Evolutionary conservation across 2,113 vertebrate genomes (phyloP), one percentile per base, ranked within the genome.

Genomic region (Pseudopipra pipra): DNA sequence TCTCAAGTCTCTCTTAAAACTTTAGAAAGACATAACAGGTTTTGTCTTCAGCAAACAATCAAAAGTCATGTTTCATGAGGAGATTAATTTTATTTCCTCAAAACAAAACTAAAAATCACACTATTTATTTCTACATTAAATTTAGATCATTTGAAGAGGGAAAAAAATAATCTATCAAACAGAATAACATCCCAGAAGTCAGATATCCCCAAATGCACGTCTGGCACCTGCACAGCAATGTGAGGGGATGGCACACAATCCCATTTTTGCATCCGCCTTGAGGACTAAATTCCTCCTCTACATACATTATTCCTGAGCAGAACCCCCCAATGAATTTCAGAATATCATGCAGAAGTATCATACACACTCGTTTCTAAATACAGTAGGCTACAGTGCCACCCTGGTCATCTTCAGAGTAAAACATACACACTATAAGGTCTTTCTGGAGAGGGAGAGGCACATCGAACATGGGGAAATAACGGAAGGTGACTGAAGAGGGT

Each of bases 341-440:
- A 94, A 44, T 58, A 95, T 24, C 44, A 73, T 5, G 43, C 2
- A 31, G 5, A 37, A 89, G 24, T 68, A 91, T 23, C 19, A 31
- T 10, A 71, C 8, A 67, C 11, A 44, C 11, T 72, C 22, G 2
- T 31, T 77, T 46, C 65, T 71, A 87, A 62, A 70, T 30, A 58
- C 8, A 67, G 27, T 5, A 62, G 14, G 24, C 37, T 87, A 62
- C 11, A 30, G 16, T 25, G 27, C 37, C 35, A 31, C 65, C 4
- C 15, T 66, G 49, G 18, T 80, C 2, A 0, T 11, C 31, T 44
- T 25, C 28, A 70, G 24, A 54, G 5, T 37, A 73, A 61, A 22
- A 56, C 11, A 59, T 3, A n/a, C 2, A 55, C 15, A 65, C 5
- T 27, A 0, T 6, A 49, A 24, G 4, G 21, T 43, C 14, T 12